These are phyloP conservation scores for Venustoraphidia nigricollis DNA, from an alignment of 2,888 invertebrate genomes.

Conservation along the genomic window DNA sequence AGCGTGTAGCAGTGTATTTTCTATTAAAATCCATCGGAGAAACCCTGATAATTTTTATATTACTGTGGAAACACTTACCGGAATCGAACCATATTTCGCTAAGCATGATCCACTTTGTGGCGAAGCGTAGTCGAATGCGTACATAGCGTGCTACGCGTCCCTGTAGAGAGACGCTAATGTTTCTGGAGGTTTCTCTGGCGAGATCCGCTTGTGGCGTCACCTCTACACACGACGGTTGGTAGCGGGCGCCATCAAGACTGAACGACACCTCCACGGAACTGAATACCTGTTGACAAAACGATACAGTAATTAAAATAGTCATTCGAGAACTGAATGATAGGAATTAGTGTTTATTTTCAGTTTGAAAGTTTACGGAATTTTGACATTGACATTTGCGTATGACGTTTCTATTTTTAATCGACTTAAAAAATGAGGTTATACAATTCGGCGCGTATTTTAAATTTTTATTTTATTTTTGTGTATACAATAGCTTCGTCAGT, in stretches of 20 bases:
- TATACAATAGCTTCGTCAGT: no score
- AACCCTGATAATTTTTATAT: not conserved
- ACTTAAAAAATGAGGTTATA: no score
- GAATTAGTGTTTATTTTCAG: no score
- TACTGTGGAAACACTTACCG: conserved; percentile 32
- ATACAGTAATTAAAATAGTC: not conserved
- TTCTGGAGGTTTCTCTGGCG: conserved; percentile 39
- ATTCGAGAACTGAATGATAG: no score
- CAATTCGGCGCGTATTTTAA: no score
- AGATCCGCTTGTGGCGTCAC: conserved; percentile 30
- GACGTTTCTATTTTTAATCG: no score
- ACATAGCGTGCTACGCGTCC: conserved; percentile 62
- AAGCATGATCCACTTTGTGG: conserved; percentile 73
- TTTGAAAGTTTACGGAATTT: no score
- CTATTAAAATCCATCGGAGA: not conserved
- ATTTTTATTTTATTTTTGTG: no score
- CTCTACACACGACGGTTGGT: conserved; percentile 49
- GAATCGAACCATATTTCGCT: conserved; percentile 79
- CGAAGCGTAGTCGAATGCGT: conserved; percentile 58
- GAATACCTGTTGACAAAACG: conserved; percentile 44
- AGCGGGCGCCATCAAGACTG: conserved; percentile 61
- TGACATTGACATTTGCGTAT: no score
- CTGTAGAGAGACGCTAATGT: conserved; percentile 57
- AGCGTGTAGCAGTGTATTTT: no score
- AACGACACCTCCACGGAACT: conserved; percentile 61